Conservation (phyloP, 2,797 vertebrate genomes). For the Eupleurogrammus muticus region DNA sequence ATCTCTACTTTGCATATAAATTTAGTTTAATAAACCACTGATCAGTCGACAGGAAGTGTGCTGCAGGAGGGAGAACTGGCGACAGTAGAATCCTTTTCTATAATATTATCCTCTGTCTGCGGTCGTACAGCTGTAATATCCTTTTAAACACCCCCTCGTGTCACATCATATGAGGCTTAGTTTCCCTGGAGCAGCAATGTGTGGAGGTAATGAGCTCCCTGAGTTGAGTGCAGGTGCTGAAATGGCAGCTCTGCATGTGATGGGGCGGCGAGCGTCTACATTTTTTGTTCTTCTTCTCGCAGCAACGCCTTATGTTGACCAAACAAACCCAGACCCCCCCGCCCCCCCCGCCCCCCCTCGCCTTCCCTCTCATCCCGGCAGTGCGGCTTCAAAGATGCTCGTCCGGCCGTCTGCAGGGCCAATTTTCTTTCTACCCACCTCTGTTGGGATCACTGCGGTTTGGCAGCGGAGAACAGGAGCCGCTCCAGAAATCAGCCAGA, state of each 20-base stretch:
- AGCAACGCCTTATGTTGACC: slow-evolving; percentile 23
- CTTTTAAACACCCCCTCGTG: slow-evolving; percentile 37
- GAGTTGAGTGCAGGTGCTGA: slow-evolving; percentile 40
- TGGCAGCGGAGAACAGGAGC: slow-evolving; percentile 26
- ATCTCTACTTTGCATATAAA: slow-evolving; percentile 36
- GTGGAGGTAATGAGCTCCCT: slow-evolving; percentile 52
- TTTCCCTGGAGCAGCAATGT: slow-evolving; percentile 43
- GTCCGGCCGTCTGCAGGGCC: slow-evolving; percentile 24
- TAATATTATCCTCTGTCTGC: slow-evolving; percentile 33
- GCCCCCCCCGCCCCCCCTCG: too few species aligned
- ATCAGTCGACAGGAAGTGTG: slow-evolving; percentile 55
- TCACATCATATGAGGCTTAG: slow-evolving; percentile 32
- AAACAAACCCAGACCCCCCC: slow-evolving; percentile 20
- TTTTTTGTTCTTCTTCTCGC: slow-evolving; percentile 39
- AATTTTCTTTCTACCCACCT: slow-evolving; percentile 53
- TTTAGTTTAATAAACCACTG: slow-evolving; percentile 55
- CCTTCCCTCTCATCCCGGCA: slow-evolving; percentile 46
- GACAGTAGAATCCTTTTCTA: slow-evolving; percentile 26
- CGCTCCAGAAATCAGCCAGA: slow-evolving; percentile 31
- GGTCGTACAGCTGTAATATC: slow-evolving; percentile 40
- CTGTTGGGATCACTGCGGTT: slow-evolving; percentile 13
- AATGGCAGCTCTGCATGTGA: slow-evolving; percentile 34
- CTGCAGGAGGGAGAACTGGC: slow-evolving; percentile 37
- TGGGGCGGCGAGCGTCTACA: slow-evolving; percentile 13
- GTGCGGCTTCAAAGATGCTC: slow-evolving; percentile 34